Evolutionary conservation across 2,888 invertebrate genomes (phyloP).

Genomic region (Herminia tarsipennalis): DNA sequence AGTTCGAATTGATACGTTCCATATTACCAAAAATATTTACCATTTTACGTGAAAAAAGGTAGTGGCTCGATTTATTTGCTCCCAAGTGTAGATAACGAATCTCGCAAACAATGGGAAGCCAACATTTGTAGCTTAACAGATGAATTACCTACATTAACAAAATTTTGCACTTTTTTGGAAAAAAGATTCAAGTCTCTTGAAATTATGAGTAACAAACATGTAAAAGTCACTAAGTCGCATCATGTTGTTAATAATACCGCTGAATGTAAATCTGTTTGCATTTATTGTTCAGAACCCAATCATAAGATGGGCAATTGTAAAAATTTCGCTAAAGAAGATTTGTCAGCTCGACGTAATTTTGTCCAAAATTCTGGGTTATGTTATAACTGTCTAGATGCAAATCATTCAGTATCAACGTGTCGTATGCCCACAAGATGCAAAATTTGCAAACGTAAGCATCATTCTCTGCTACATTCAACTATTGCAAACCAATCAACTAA

Average conservation of each 20-base stretch:
- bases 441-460: neutral
- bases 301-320: neutral
- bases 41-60: too few species aligned
- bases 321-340: neutral
- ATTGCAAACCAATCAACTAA: neutral
- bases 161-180: neutral
- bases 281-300: neutral
- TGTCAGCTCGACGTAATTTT: neutral
- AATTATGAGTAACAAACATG: neutral
- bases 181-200: neutral
- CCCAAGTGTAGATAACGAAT: too few species aligned
- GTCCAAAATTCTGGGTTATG: neutral
- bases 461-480: conserved; percentile 1
- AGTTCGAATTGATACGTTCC: too few species aligned
- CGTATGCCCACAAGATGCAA: neutral
- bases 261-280: neutral
- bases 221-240: neutral
- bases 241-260: neutral
- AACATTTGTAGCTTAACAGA: neutral
- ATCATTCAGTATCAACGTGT: neutral
- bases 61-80: too few species aligned
- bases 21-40: too few species aligned
- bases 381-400: neutral
- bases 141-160: neutral
- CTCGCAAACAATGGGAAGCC: neutral